Evolutionary conservation across 2,888 invertebrate species (phyloP).

Genomic region (Halictus quadricinctus): DNA sequence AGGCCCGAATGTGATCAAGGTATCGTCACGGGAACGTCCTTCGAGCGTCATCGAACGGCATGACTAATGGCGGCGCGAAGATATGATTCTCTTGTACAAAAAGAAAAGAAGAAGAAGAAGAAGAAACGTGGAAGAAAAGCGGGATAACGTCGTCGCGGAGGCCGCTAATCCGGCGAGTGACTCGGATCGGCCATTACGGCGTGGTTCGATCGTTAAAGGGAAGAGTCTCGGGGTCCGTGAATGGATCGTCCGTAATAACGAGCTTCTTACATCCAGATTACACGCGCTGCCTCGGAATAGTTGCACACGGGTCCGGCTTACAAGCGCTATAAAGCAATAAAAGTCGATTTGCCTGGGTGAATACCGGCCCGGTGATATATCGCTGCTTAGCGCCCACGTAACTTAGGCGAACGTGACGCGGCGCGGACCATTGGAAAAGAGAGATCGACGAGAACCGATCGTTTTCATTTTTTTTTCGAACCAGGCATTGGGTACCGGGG

Average conservation of each 20-base stretch:
- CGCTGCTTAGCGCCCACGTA: conserved; percentile 71
- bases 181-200: conserved; percentile 36
- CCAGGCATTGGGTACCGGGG: background rate
- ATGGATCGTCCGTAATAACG: conserved; percentile 62
- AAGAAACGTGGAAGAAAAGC: background rate
- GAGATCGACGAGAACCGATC: background rate
- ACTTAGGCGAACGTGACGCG: conserved; percentile 44
- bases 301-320: conserved; percentile 47
- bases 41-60: background rate
- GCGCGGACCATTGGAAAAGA: background rate
- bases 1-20: background rate
- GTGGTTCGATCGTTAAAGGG: conserved; percentile 45
- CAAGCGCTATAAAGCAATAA: conserved; percentile 73
- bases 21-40: background rate
- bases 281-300: conserved; percentile 50
- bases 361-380: conserved; percentile 68
- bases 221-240: conserved; percentile 40
- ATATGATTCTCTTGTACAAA: background rate
- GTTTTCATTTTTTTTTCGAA: conserved; percentile 47
- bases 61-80: background rate
- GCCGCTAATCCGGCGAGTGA: conserved; percentile 33
- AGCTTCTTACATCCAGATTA: conserved; percentile 68
- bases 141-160: conserved; percentile 41
- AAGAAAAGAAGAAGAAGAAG: background rate
- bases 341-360: conserved; percentile 71